Evolutionary conservation across 2,113 vertebrate genomes (phyloP), one percentile per base, ranked within the genome.

Genomic region (Macrotis lagotis): DNA sequence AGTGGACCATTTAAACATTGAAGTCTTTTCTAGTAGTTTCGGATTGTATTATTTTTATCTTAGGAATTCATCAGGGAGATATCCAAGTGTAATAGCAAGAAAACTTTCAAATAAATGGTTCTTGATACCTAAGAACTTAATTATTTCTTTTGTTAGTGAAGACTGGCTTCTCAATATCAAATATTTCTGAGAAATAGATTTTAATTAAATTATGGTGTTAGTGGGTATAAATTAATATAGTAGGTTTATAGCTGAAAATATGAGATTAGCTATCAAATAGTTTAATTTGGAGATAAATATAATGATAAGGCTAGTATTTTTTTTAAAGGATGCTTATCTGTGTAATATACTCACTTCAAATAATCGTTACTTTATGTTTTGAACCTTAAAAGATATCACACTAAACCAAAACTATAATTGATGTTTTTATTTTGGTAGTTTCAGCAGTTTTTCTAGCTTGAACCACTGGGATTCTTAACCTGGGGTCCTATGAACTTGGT

Each of bases 201-300:
- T 97, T 96, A 94, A 83, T 96, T 59, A 92, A 91, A 51, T 97
- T 94, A 95, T 96, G 31, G 53, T 92, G 47, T 49, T 50, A 95
- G 88, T 59, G 3, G 93, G 7, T 0, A 22, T 93, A 22, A 89
- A 93, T 92, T 48, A 94, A 89, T 96, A 26, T 92, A 19, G 2
- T 91, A 93, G 44, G 93, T 92, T 25, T 91, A 37, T 92, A 25
- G 94, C 92, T 53, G 94, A 51, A 95, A 94, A 94, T 52, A 89
- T 92, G 59, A 95, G 93, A 74, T 96, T 28, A 95, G 0, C 95
- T 92, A 91, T 89, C n/a, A 89, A 93, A 83, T 88, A 88, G 48
- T 11, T 89, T 47, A 90, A 49, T 49, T 90, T 94, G 96, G 91
- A 94, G 51, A 91, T n/a, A 59, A 24, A 92, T 94, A 95, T 94